These are phyloP conservation scores for Nematolebias whitei DNA, from an alignment of 2,113 vertebrate genomes.

Conservation along the genomic window DNA sequence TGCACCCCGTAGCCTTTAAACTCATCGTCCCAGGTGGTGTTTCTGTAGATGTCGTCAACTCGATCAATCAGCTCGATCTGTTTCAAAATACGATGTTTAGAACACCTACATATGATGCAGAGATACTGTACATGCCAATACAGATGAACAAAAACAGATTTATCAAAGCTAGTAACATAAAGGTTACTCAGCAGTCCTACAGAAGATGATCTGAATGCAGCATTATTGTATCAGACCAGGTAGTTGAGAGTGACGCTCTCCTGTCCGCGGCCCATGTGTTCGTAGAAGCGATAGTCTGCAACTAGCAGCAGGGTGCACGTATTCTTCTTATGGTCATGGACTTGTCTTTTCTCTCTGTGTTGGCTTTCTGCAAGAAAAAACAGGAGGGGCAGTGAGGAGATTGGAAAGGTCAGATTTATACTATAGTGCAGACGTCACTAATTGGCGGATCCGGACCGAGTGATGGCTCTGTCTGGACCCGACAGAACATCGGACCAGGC, in stretches of 20 bases:
- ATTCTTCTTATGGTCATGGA: slow-evolving; percentile 85
- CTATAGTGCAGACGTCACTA: neutral
- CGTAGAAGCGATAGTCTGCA: slow-evolving; percentile 95
- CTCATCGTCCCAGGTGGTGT: slow-evolving; percentile 93
- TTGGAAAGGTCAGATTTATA: neutral
- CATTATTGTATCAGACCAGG: slow-evolving; percentile 79
- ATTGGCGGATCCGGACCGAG: no score
- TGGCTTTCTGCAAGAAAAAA: slow-evolving; percentile 54
- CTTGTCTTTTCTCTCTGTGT: slow-evolving; percentile 81
- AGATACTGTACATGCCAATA: no score
- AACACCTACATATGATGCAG: neutral
- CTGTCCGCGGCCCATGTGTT: slow-evolving; percentile 92
- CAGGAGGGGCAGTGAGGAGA: neutral
- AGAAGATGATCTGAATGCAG: neutral
- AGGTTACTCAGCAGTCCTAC: neutral
- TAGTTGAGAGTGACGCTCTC: slow-evolving; percentile 98
- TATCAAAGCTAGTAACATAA: neutral
- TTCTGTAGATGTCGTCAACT: slow-evolving; percentile 97
- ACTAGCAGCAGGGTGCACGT: slow-evolving; percentile 94
- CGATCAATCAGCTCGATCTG: slow-evolving; percentile 98
- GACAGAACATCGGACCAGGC: no score
- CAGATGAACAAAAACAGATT: no score
- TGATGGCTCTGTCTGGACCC: no score
- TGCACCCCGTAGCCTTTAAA: slow-evolving; percentile 95
- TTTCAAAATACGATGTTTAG: slow-evolving; percentile 6